phyloP scores from a whole-genome alignment of 2,113 vertebrate genomes.

The Coptodon rendalli region DNA sequence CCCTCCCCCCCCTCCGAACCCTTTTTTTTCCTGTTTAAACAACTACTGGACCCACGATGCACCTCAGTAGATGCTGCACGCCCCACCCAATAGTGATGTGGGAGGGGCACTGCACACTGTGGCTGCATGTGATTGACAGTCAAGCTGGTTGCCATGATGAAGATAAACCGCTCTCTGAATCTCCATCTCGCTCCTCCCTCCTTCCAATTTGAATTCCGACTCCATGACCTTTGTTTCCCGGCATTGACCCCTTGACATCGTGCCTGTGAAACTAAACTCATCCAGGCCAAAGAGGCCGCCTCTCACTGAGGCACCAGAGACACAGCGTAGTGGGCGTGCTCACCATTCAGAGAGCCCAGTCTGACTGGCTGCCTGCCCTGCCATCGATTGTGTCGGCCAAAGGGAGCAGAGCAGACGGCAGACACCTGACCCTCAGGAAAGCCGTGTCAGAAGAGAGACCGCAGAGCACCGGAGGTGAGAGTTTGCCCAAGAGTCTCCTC shows the following conservation, averaged over 20 bases:
- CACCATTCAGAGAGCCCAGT: slow-evolving; percentile 95
- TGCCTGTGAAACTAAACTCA: slow-evolving; percentile 36
- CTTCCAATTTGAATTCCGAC: slow-evolving; percentile 51
- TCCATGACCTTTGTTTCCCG: slow-evolving; percentile 51
- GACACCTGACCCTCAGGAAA: slow-evolving; percentile 96
- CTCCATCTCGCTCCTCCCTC: slow-evolving; percentile 87
- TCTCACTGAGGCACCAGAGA: slow-evolving; percentile 91
- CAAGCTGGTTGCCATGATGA: slow-evolving; percentile 85
- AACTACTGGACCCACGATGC: slow-evolving; percentile 82
- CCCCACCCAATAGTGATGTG: slow-evolving; percentile 21
- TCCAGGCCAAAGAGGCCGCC: slow-evolving; percentile 88
- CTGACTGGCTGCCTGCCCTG: slow-evolving; percentile 88
- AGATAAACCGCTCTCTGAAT: slow-evolving; percentile 91
- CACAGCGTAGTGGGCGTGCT: slow-evolving; percentile 97
- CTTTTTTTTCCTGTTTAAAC: slow-evolving; percentile 44
- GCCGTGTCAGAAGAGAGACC: slow-evolving; percentile 94
- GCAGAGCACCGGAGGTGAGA: slow-evolving; percentile 90
- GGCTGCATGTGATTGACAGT: slow-evolving; percentile 88
- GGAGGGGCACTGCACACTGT: slow-evolving; percentile 70
- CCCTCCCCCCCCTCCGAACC: not conserved
- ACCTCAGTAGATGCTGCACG: slow-evolving; percentile 72
- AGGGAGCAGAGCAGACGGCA: slow-evolving; percentile 88
- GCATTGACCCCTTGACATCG: slow-evolving; percentile 31
- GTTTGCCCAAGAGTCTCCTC: slow-evolving; percentile 39
- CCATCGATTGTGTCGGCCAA: slow-evolving; percentile 73